A percentile compares a stretch with the other conserved stretches of the same genome.
Evolutionary conservation across 2,113 vertebrate species (phyloP).

Genomic region (Actenoides hombroni): DNA sequence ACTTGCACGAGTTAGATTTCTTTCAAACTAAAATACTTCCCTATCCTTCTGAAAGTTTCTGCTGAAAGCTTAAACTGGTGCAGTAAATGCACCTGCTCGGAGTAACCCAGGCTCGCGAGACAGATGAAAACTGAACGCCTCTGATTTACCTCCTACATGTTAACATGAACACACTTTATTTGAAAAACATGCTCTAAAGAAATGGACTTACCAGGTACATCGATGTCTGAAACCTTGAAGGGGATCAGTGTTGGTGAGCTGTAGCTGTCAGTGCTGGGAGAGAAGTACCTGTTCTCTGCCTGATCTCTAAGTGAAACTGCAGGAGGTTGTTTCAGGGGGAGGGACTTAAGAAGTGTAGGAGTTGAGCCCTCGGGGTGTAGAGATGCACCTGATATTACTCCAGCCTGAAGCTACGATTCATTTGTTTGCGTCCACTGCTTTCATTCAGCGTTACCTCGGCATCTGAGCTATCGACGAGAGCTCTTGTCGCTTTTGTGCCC

Average conservation of each 20-base stretch:
- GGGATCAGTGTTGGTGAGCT: neutral
- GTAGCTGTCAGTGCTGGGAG: slow-evolving; percentile 65
- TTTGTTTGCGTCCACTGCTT: slow-evolving; percentile 77
- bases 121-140: neutral
- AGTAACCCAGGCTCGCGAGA: neutral
- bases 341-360: slow-evolving; percentile 89
- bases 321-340: slow-evolving; percentile 86
- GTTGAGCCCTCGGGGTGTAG: slow-evolving; percentile 92
- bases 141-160: rapidly evolving
- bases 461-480: slow-evolving; percentile 19
- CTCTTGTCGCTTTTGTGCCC: slow-evolving; percentile 39
- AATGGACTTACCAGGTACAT: slow-evolving; percentile 66
- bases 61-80: neutral
- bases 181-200: neutral
- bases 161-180: neutral
- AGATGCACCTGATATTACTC: slow-evolving; percentile 95
- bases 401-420: slow-evolving; percentile 90
- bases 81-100: slow-evolving; percentile 68
- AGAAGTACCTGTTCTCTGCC: slow-evolving; percentile 79
- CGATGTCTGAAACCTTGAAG: slow-evolving; percentile 9
- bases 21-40: neutral
- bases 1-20: neutral
- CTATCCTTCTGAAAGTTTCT: neutral
- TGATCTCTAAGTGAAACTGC: slow-evolving; percentile 82
- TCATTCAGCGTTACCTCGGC: slow-evolving; percentile 64